Base-by-base conservation (phyloP, 1,140 invertebrate genomes). In the Ips nitidus region DNA sequence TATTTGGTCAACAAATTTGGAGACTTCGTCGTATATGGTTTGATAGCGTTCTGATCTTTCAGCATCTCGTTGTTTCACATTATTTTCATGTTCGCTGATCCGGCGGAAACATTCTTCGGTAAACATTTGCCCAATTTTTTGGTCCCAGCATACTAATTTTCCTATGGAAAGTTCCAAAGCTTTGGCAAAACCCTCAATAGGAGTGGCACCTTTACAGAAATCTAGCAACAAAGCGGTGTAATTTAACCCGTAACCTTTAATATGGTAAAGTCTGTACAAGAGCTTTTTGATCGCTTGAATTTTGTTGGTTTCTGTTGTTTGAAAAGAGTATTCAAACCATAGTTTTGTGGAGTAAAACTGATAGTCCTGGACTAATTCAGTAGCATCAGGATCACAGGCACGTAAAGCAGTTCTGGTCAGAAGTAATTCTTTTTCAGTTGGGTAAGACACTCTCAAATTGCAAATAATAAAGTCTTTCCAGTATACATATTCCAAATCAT, bases 401-500 rank as follows among this genome's bases (percentile, higher is more conserved):
- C 79, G 74, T 57, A 86, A 86, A 1, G 74, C 69, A 65, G 80
- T 77, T 41, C 83, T 81, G 2, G 82, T 43, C 38, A 79, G 65
- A 37, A 88, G 70, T 39, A 88, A 74, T 68, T 88, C 82, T 1
- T 71, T 7, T 88, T 74, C 22, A 22, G 22, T 22, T 22, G 22
- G 22, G 22, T 22, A 22, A 22, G 22, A 22, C 22, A 22, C 22
- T 60, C 84, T 80, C 7, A 87, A 76, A 74, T 83, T 84, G 72
- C 84, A 85, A 66, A 88, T 79, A 7, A 89, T 76, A 70, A 89
- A 88, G 75, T 88, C 86, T 74, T 82, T 83, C 87, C 87, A 88
- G 75, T 87, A 82, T 6, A 88, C 66, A 52, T 82, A 83, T 2
- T 80, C 78, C 0, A 77, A 78, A 43, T 83, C 79, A 0, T 83